Conservation (phyloP, 2,888 invertebrate genomes). For the Drosophila pegasa region DNA sequence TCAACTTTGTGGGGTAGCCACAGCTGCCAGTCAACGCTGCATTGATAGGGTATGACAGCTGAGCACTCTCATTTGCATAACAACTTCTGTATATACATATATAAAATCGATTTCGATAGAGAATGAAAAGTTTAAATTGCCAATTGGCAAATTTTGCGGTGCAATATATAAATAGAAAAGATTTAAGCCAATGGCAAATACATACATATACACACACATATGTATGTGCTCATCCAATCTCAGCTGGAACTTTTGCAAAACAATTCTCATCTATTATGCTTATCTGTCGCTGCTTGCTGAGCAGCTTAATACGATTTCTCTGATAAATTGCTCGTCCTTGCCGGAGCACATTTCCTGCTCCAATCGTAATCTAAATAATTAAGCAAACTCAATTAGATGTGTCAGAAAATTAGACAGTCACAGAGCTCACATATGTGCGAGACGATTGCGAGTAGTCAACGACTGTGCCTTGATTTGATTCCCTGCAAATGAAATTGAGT, state of each 20-base stretch:
- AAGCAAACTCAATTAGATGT: slow-evolving; percentile 75
- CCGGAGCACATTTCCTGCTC: slow-evolving; percentile 38
- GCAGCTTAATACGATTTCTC: slow-evolving; percentile 49
- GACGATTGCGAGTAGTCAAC: slow-evolving; percentile 11
- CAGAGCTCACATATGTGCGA: slow-evolving; percentile 8
- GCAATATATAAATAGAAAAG: slow-evolving; percentile 9
- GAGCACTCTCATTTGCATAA: slow-evolving; percentile 24
- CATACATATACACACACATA: background rate
- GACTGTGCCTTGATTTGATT: slow-evolving; percentile 47
- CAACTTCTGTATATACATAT: slow-evolving; percentile 11
- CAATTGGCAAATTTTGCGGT: slow-evolving; percentile 24
- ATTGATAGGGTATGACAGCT: slow-evolving; percentile 8
- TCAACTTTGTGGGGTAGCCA: background rate
- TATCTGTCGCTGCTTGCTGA: slow-evolving; percentile 25
- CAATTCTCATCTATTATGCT: slow-evolving; percentile 41
- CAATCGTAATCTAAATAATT: slow-evolving; percentile 74
- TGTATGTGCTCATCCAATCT: slow-evolving; percentile 33
- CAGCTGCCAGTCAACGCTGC: background rate
- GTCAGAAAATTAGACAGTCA: slow-evolving; percentile 48
- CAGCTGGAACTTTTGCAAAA: slow-evolving; percentile 16
- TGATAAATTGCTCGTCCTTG: slow-evolving; percentile 58
- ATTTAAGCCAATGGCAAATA: slow-evolving; percentile 25
- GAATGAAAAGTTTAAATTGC: slow-evolving; percentile 31
- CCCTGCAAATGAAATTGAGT: slow-evolving; percentile 39
- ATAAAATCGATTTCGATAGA: slow-evolving; percentile 35